Evolutionary conservation across 2,113 vertebrate genomes (phyloP), one percentile per base, ranked within the genome.

Genomic region (Australoheros scitulus): DNA sequence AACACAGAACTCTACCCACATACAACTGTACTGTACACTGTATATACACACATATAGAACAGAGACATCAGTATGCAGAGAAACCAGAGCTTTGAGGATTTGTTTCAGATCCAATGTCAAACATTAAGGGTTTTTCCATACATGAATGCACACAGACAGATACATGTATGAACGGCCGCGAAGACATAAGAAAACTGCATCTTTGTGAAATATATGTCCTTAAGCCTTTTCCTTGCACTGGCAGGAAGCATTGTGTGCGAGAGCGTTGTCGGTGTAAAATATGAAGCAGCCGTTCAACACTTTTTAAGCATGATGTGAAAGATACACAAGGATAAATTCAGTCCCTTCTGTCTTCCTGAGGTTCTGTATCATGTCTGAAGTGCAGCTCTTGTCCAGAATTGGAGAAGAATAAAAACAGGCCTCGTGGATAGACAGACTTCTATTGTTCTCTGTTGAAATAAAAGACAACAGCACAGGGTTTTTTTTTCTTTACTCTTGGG

Each of bases 401-500:
- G 63, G 58, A 5, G 0, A 56, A 76, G 82, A 92, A 63, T 84
- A 76, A 63, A 92, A 85, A 83, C 85, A 85, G 81, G 80, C 85
- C 29, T 64, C 74, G 2, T 7, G 64, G 75, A 77, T 36, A 38
- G 61, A 91, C 89, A 90, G 84, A 72, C 81, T 74, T 82, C 87
- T 64, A 89, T 92, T 93, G 92, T 93, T 77, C 65, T 24, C 74
- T 47, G 79, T 86, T 83, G 80, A 91, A 90, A 91, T 89, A 41
- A 88, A 91, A 84, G 75, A 89, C 80, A 88, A 81, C 43, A 72
- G 61, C 41, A 7, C 13, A 17, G 57, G 32, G 0, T 3, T 57
- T 20, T 61, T 50, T 43, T 50, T 61, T 17, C 20, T 18, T 15
- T 7, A 29, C 26, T 76, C 77, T 26, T 55, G 80, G 84, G 74